Evolutionary conservation across 2,797 vertebrate species (phyloP).

Genomic region (Anisognathus igniventris): DNA sequence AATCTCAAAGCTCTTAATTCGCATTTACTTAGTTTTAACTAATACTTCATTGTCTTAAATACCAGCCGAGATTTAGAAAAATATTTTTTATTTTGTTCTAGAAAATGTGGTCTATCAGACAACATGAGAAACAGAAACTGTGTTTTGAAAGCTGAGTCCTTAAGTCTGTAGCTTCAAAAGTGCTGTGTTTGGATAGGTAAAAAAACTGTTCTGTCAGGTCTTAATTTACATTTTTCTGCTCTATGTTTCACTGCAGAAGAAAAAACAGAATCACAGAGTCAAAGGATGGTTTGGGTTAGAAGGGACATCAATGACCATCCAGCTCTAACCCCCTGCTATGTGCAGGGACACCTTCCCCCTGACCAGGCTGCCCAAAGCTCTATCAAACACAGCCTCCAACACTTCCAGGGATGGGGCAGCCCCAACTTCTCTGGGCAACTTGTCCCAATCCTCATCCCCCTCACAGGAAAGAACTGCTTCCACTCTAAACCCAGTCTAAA

Average conservation of each 20-base stretch:
- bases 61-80: neutral
- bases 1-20: neutral
- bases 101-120: neutral
- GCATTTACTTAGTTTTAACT: neutral
- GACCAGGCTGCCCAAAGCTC: neutral
- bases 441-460: neutral
- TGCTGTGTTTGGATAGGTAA: neutral
- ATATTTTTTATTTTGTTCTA: neutral
- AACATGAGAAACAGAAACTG: neutral
- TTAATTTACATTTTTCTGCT: neutral
- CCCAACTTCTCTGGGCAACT: neutral
- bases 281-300: neutral
- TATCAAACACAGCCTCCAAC: accelerated
- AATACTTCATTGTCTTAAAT: neutral
- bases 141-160: neutral
- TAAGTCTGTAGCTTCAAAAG: neutral
- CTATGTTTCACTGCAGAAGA: neutral
- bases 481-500: neutral
- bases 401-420: neutral
- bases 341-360: no score
- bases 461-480: neutral
- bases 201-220: neutral
- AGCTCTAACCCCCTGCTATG: neutral
- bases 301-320: neutral
- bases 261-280: neutral